Percentiles rank a stretch among this genome's conserved stretches.
Conservation (phyloP, 2,113 vertebrate species). For the Chionomys nivalis region DNA sequence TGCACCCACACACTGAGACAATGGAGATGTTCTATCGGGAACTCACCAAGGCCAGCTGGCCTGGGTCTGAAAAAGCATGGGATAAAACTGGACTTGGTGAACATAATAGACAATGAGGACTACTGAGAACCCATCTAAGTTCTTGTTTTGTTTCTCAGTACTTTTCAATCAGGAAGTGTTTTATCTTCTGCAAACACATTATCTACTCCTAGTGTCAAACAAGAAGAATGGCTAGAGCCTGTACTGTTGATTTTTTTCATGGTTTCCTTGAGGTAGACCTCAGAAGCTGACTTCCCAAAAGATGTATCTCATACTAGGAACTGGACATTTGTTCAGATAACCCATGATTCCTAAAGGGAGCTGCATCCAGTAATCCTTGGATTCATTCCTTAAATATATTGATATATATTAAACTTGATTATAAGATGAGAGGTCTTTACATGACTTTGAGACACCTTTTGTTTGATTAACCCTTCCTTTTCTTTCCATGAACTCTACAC, state of each 20-base stretch:
- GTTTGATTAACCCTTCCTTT: background rate
- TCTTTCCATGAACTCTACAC: background rate
- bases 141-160: too few species aligned
- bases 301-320: background rate
- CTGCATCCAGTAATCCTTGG: too few species aligned
- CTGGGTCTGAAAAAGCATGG: too few species aligned
- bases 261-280: accelerated
- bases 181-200: background rate
- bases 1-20: too few species aligned
- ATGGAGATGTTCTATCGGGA: too few species aligned
- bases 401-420: background rate
- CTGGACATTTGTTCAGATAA: background rate
- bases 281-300: background rate
- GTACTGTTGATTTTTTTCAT: background rate
- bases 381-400: too few species aligned
- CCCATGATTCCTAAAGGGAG: background rate
- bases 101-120: too few species aligned
- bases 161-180: background rate
- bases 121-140: too few species aligned
- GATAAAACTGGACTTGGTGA: too few species aligned
- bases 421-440: background rate
- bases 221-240: background rate
- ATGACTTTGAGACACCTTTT: background rate
- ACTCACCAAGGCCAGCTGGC: too few species aligned
- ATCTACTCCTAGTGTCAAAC: too few species aligned